A percentile compares a stretch with the other conserved stretches of the same genome.
Evolutionary conservation across 2,113 vertebrate genomes (phyloP).

Genomic region (Clarias gariepinus): DNA sequence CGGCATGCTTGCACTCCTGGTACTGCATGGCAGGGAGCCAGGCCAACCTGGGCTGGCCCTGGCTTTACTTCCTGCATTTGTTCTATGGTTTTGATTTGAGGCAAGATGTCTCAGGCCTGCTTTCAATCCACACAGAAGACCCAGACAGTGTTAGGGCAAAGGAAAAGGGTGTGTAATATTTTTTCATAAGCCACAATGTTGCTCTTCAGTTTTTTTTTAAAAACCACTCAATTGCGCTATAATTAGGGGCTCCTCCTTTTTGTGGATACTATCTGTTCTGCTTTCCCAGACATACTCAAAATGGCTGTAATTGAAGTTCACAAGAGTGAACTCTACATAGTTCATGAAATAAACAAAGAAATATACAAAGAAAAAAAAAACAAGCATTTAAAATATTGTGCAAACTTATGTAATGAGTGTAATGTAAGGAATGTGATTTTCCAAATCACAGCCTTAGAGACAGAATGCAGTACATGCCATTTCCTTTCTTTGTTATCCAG

Average conservation of each 20-base stretch:
- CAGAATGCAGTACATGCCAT: background rate
- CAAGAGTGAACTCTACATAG: background rate
- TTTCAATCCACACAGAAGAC: constrained; percentile 65
- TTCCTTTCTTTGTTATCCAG: background rate
- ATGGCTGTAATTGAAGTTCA: constrained; percentile 1
- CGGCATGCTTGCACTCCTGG: constrained; percentile 20
- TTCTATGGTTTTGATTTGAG: constrained; percentile 76
- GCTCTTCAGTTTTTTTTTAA: constrained; percentile 25
- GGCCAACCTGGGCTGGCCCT: constrained; percentile 64
- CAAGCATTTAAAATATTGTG: background rate
- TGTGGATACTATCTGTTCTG: constrained; percentile 16
- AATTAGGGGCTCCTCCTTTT: constrained; percentile 61
- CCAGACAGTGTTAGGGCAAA: constrained; percentile 62
- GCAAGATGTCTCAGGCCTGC: constrained; percentile 74
- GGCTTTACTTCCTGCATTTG: constrained; percentile 78
- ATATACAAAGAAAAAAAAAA: background rate
- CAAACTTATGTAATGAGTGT: background rate
- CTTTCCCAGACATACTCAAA: constrained; percentile 6
- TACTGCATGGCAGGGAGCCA: constrained; percentile 68
- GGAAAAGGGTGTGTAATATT: constrained; percentile 48
- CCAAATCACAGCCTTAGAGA: background rate
- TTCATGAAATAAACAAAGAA: background rate
- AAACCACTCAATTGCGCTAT: constrained; percentile 54
- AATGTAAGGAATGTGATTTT: background rate
- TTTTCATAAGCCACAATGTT: constrained; percentile 45